phyloP scores from a whole-genome alignment of 2,888 invertebrate species.

The Cephus pulcher region DNA sequence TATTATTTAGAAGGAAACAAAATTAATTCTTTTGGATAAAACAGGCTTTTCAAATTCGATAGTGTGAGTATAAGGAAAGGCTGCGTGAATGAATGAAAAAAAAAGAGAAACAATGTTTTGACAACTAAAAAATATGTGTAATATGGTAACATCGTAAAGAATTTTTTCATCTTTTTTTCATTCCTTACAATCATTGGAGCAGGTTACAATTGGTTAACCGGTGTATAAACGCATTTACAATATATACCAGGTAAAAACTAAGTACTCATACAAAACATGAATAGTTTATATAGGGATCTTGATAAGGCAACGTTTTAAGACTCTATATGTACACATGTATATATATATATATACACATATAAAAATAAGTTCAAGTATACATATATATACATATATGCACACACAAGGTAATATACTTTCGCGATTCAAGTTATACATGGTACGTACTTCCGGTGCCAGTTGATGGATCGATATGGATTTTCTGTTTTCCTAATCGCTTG shows the following conservation, averaged over 20 bases:
- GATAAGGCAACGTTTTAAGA: constrained; percentile 3
- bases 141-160: constrained; percentile 1
- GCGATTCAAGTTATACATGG: not conserved
- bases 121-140: constrained; percentile 6
- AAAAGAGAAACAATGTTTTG: not conserved
- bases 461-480: not conserved
- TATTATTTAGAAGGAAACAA: not conserved
- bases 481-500: not conserved
- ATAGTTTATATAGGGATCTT: not conserved
- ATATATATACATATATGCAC: not conserved
- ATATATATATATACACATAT: not conserved
- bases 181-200: constrained; percentile 29
- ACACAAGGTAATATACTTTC: not conserved
- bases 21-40: not conserved
- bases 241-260: constrained; percentile 34
- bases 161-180: constrained; percentile 31
- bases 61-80: not conserved
- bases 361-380: not conserved
- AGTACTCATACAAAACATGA: constrained; percentile 36
- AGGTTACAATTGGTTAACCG: constrained; percentile 22
- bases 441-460: not conserved
- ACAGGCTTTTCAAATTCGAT: not conserved
- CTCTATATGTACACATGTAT: not conserved
- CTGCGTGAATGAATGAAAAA: not conserved
- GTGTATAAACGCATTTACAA: constrained; percentile 11